Base-by-base conservation (phyloP, 2,113 vertebrate species). In the Porphyrio hochstetteri region DNA sequence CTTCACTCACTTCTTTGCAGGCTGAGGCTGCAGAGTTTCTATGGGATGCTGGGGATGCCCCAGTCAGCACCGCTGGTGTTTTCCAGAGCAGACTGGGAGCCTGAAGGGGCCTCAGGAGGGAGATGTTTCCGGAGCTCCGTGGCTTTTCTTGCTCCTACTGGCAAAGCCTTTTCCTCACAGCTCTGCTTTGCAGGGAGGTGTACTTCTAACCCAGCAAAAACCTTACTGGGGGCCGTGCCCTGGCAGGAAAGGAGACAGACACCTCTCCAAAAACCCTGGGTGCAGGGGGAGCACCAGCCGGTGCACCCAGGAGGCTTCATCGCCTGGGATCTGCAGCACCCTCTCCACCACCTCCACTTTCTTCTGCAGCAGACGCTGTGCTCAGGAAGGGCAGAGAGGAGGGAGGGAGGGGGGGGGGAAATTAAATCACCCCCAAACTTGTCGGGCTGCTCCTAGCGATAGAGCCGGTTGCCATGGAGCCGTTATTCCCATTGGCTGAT, bases 391-490 rank as follows among this genome's bases (percentile, higher is more conserved):
- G 65, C 65, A 83, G 31, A 7, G 28, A 35, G 69, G 86, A 50
- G 38, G 13, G 46, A 10, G 10, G 20, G 67, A 46, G 27, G 6
- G 28, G 86, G 50, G 44, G 68, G 88, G 77, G 19, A 50, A n/a
- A 48, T 56, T 31, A 18, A 77, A 53, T 89, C 86, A 70, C 77
- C 80, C 94, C 94, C 96, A 97, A 97, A 97, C 96, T 96, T 94
- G 96, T 97, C 96, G 94, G 59, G 98, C 98, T 98, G 98, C 98
- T 97, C 98, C 97, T 99, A 97, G 99, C 97, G 96, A 99, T 98
- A 99, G 97, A 98, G 98, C 97, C 92, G 96, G 99, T 99, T 99
- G 98, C 99, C 97, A 99, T 98, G 99, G 99, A 98, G 97, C 98
- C 97, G 96, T 52, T 95, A 74, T 96, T 97, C 97, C 95, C 88